Percentiles rank a stretch among this genome's conserved stretches.
Evolutionary conservation across 2,797 vertebrate species (phyloP).

Genomic region (Gymnodraco acuticeps): DNA sequence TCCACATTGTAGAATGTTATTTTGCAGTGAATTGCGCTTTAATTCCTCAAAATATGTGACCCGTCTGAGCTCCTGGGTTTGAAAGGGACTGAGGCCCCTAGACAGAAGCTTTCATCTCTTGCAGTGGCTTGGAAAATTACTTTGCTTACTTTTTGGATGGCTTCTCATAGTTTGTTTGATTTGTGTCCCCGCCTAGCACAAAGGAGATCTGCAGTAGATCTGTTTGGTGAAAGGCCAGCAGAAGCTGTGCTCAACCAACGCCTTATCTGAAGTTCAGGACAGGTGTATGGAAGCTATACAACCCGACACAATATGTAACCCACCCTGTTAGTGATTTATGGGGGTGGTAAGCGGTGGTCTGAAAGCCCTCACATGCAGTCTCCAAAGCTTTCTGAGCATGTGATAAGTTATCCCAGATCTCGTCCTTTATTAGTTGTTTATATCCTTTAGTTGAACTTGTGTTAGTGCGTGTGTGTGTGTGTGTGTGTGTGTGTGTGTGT

Average conservation of each 20-base stretch:
- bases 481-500: conserved; percentile 28
- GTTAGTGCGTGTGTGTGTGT: conserved; percentile 2
- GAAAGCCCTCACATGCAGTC: conserved; percentile 36
- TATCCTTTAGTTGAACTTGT: conserved; percentile 11
- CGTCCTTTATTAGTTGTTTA: conserved; percentile 44
- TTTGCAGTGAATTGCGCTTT: conserved; percentile 51
- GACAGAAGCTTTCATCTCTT: conserved; percentile 29
- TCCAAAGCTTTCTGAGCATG: conserved; percentile 33
- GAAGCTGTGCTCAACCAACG: neutral
- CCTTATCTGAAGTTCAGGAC: conserved; percentile 20
- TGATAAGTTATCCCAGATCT: conserved; percentile 38
- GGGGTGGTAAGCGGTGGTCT: conserved; percentile 3
- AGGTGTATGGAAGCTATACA: conserved; percentile 22
- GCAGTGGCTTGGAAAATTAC: conserved; percentile 13
- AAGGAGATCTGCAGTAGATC: conserved; percentile 1
- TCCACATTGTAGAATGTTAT: conserved; percentile 54
- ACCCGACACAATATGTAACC: conserved; percentile 1
- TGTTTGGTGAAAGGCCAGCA: neutral
- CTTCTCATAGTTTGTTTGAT: conserved; percentile 37
- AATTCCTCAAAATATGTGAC: conserved; percentile 72
- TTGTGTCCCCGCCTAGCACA: conserved; percentile 34
- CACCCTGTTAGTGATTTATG: conserved; percentile 34
- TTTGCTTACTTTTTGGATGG: conserved; percentile 12
- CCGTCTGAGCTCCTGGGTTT: conserved; percentile 62
- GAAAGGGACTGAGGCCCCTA: conserved; percentile 28